Percentiles rank a stretch among this genome's conserved stretches.
Evolutionary conservation across 2,797 vertebrate genomes (phyloP).

Genomic region (Neomorphus geoffroyi): DNA sequence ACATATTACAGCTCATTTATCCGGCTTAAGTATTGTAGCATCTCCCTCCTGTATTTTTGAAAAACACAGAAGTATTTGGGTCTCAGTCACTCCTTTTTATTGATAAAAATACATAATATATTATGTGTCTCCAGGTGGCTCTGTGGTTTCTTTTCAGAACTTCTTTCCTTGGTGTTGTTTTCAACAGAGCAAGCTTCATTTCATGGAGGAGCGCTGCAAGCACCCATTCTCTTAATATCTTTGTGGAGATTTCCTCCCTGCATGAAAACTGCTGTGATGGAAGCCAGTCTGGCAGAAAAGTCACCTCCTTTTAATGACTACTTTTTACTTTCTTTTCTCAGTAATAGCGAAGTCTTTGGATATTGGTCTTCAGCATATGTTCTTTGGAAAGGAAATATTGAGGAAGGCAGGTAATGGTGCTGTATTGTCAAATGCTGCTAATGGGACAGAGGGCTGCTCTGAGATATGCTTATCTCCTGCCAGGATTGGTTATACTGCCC

Average conservation of each 20-base stretch:
- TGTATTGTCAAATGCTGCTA: background rate
- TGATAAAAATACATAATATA: background rate
- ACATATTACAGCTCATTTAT: background rate
- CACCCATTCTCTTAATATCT: background rate
- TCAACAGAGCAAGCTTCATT: background rate
- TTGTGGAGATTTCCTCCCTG: background rate
- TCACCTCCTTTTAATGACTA: constrained; percentile 24
- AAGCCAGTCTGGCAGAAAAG: constrained; percentile 26
- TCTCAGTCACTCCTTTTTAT: background rate
- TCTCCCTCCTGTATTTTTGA: background rate
- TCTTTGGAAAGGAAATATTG: background rate
- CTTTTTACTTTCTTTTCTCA: background rate
- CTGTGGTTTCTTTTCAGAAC: background rate
- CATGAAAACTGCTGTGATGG: constrained; percentile 13
- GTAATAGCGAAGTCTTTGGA: background rate
- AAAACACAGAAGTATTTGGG: background rate
- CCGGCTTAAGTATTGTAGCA: background rate
- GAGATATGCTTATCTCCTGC: background rate
- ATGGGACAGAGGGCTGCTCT: background rate
- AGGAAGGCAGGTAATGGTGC: background rate
- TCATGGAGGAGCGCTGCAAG: background rate
- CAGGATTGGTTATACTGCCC: background rate
- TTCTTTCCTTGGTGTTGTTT: background rate
- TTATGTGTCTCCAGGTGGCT: background rate
- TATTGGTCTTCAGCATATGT: background rate